A percentile compares a stretch with the other conserved stretches of the same genome.
phyloP scores from a whole-genome alignment of 2,113 vertebrate species.

The Anarrhichthys ocellatus region DNA sequence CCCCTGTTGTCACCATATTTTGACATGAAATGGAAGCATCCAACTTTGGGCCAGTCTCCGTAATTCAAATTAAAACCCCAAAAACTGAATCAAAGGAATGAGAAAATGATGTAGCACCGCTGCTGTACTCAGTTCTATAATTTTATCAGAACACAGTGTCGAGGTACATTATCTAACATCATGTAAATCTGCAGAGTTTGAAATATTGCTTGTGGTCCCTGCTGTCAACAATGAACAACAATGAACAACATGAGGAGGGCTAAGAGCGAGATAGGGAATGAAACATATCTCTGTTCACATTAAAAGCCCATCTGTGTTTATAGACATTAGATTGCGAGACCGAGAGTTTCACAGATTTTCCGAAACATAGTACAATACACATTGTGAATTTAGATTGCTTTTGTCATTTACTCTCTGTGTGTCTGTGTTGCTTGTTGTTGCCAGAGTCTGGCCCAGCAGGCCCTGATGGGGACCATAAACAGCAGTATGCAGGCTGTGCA shows the following conservation, averaged over 20 bases:
- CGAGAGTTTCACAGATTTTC: slow-evolving; percentile 6
- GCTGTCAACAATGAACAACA: slow-evolving; percentile 17
- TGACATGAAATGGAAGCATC: neutral
- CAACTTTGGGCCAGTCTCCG: neutral
- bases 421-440: slow-evolving; percentile 52
- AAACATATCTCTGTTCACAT: neutral
- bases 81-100: neutral
- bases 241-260: slow-evolving; percentile 4
- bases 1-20: neutral
- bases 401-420: slow-evolving; percentile 8
- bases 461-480: slow-evolving; percentile 98
- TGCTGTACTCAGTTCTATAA: neutral
- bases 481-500: slow-evolving; percentile 98
- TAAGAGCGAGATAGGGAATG: neutral
- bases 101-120: neutral
- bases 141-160: neutral
- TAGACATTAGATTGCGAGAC: slow-evolving; percentile 18
- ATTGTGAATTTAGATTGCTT: slow-evolving; percentile 17
- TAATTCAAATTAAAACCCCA: slow-evolving; percentile 1
- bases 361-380: neutral
- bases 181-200: neutral
- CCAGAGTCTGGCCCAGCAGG: slow-evolving; percentile 97
- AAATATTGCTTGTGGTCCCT: slow-evolving; percentile 9
- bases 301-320: slow-evolving; percentile 33
- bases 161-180: neutral